Evolutionary conservation across 35 echinoderm and acorn worm genomes (phyloP).

Genomic region (Acanthaster planci): DNA sequence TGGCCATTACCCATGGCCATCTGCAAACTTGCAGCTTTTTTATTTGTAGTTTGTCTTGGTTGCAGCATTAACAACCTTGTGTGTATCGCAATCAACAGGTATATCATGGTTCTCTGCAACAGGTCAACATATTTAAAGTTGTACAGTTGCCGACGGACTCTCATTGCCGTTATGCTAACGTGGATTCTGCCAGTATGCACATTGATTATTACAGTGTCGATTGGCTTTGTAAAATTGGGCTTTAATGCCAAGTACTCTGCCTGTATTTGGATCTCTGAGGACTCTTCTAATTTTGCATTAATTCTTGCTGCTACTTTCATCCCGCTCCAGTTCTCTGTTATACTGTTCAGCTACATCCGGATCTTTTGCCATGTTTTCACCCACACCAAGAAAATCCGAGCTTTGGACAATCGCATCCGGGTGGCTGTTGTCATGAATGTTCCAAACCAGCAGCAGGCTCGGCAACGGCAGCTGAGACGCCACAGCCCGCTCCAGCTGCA

Average conservation of each 20-base stretch:
- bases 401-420: background rate
- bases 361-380: background rate
- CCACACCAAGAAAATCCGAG: background rate
- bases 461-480: too few species aligned
- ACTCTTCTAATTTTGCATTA: background rate
- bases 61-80: slow-evolving; percentile 57
- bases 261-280: background rate
- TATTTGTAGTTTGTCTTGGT: slow-evolving; percentile 31
- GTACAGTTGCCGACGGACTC: background rate
- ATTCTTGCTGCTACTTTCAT: background rate
- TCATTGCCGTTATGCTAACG: background rate
- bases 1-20: slow-evolving; percentile 24
- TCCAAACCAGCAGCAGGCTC: too few species aligned
- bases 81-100: slow-evolving; percentile 55
- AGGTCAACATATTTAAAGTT: slow-evolving; percentile 7
- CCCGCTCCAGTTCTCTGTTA: background rate
- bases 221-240: background rate
- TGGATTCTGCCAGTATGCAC: background rate
- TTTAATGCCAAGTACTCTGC: background rate
- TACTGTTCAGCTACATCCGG: background rate
- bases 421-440: too few species aligned
- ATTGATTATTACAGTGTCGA: background rate
- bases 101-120: slow-evolving; percentile 24
- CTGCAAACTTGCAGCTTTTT: slow-evolving; percentile 32
- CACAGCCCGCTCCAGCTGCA: background rate